A percentile compares a stretch with the other conserved stretches of the same genome.
Conservation (phyloP, 2,113 vertebrate genomes). For the Lipotes vexillifer region DNA sequence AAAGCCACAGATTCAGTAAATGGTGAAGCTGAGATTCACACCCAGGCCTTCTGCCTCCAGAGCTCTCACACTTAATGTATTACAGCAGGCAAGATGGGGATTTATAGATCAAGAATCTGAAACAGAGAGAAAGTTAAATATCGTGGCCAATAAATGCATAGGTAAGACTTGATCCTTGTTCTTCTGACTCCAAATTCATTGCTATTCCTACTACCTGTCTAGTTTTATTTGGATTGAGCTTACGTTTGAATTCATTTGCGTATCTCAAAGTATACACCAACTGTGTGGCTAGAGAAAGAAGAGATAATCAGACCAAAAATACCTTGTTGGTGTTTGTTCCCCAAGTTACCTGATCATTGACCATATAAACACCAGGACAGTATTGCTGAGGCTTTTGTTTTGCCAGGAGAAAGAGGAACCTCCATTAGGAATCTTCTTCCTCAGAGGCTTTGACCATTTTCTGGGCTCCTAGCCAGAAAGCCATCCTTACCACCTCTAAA, state of each 20-base stretch:
- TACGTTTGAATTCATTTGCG: constrained; percentile 37
- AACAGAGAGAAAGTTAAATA: constrained; percentile 21
- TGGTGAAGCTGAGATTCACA: neutral
- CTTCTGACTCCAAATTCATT: constrained; percentile 16
- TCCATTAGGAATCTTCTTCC: constrained; percentile 25
- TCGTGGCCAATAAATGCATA: neutral
- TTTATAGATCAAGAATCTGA: constrained; percentile 17
- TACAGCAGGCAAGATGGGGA: neutral
- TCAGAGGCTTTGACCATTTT: constrained; percentile 32
- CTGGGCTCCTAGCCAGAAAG: constrained; percentile 18
- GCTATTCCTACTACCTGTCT: neutral
- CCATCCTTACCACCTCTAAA: constrained; percentile 9
- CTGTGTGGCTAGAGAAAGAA: constrained; percentile 28
- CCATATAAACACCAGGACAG: neutral
- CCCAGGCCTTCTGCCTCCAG: constrained; percentile 21
- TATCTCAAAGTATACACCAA: constrained; percentile 29
- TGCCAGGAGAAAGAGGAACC: neutral
- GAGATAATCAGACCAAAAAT: neutral
- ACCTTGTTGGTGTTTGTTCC: neutral
- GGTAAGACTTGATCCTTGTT: neutral
- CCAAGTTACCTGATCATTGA: neutral
- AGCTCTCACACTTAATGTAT: constrained; percentile 9
- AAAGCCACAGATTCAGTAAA: neutral
- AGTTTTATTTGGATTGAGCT: constrained; percentile 21
- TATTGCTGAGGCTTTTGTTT: constrained; percentile 20